Evolutionary conservation across 64 coral and sea anemone species (phyloP).

Genomic region (Cladopsammia gracilis): DNA sequence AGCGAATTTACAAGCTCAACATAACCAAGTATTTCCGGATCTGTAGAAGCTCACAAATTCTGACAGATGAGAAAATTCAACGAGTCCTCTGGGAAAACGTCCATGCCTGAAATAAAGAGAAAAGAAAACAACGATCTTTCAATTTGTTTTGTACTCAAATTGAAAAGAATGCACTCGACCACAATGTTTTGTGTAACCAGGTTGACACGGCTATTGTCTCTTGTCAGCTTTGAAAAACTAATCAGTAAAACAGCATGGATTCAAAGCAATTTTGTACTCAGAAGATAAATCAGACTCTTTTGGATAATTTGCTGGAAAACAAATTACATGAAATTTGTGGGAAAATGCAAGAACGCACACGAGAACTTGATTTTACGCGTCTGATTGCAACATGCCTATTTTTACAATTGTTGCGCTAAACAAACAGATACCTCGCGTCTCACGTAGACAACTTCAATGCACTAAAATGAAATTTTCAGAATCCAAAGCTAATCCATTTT

Average conservation of each 20-base stretch:
- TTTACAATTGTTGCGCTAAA: constrained; percentile 1
- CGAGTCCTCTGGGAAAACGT: constrained; percentile 31
- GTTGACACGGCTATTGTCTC: constrained; percentile 18
- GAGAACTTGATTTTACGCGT: not conserved
- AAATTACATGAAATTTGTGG: not conserved
- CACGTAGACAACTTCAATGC: not conserved
- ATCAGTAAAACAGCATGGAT: constrained; percentile 21
- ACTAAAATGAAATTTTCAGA: not conserved
- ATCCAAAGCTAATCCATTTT: not conserved
- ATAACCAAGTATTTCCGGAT: constrained; percentile 69
- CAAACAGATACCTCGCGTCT: constrained; percentile 8
- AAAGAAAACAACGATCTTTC: constrained; percentile 42
- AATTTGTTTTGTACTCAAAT: constrained; percentile 59
- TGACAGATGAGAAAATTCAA: constrained; percentile 33
- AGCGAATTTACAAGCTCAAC: constrained; percentile 34
- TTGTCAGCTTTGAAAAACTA: constrained; percentile 25
- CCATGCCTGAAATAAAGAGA: constrained; percentile 4
- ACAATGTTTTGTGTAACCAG: constrained; percentile 44
- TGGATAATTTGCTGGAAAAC: constrained; percentile 11
- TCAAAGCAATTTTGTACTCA: constrained; percentile 16
- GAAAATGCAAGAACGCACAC: not conserved
- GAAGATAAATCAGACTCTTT: not conserved
- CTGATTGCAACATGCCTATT: constrained; percentile 45
- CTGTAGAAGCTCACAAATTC: constrained; percentile 19
- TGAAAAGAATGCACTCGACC: constrained; percentile 44